Percentiles rank a stretch among this genome's conserved stretches.
These are phyloP conservation scores for Silvanus unidentatus DNA, from an alignment of 2,888 invertebrate genomes.

Conservation along the genomic window DNA sequence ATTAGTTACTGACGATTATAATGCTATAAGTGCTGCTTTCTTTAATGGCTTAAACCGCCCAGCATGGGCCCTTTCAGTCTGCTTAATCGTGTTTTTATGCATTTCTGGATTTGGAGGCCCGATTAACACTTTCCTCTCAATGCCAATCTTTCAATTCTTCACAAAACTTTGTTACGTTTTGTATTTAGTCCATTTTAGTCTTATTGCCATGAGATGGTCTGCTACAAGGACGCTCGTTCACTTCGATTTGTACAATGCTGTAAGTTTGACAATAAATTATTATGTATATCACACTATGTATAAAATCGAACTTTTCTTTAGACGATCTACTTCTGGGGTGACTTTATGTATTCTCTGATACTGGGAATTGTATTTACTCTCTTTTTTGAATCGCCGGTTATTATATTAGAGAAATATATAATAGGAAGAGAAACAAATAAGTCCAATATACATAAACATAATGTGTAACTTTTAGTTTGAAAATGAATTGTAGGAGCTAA, in stretches of 20 bases:
- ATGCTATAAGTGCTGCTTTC: not conserved
- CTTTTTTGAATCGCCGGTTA: constrained; percentile 13
- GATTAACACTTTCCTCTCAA: constrained; percentile 10
- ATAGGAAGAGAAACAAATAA: too few species aligned
- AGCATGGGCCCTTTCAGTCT: constrained; percentile 7
- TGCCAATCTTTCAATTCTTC: constrained; percentile 11
- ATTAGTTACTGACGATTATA: not conserved
- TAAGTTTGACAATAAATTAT: too few species aligned
- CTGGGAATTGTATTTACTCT: constrained; percentile 8
- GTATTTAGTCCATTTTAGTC: constrained; percentile 9
- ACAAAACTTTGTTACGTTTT: constrained; percentile 11
- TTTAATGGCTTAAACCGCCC: constrained; percentile 5
- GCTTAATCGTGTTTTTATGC: constrained; percentile 7
- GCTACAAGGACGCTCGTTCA: too few species aligned
- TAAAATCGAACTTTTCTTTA: not conserved
- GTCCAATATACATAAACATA: too few species aligned
- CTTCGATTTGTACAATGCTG: too few species aligned
- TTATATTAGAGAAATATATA: constrained; percentile 11
- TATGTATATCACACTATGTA: too few species aligned
- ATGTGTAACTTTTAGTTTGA: too few species aligned
- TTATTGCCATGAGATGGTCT: not conserved
- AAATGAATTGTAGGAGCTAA: too few species aligned
- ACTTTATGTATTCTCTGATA: constrained; percentile 10
- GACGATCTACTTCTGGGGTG: constrained; percentile 9
- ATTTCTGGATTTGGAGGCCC: constrained; percentile 8